These are phyloP conservation scores for Taurulus bubalis DNA, from an alignment of 2,113 vertebrate genomes.

Conservation along the genomic window DNA sequence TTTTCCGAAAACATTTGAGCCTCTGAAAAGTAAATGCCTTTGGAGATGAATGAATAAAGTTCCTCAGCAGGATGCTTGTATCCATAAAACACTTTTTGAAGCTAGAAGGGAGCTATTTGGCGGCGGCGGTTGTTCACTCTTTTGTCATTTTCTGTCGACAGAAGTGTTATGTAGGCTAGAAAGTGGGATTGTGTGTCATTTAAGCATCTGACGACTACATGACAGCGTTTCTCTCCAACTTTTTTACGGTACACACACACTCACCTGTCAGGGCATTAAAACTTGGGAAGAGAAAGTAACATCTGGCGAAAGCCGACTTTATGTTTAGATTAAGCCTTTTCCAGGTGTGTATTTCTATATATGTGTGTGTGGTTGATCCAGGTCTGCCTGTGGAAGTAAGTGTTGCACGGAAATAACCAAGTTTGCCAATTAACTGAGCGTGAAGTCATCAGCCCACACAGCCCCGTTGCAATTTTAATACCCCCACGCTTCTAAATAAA, in stretches of 20 bases:
- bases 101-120: constrained; percentile 14
- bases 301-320: constrained; percentile 21
- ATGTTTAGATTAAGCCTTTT: constrained; percentile 34
- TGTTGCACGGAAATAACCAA: constrained; percentile 58
- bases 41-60: constrained; percentile 38
- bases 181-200: constrained; percentile 11
- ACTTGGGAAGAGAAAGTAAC: constrained; percentile 17
- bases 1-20: constrained; percentile 40
- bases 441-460: constrained; percentile 66
- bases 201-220: not conserved
- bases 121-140: not conserved
- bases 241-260: not conserved
- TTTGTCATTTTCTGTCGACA: constrained; percentile 6
- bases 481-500: constrained; percentile 49
- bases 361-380: constrained; percentile 31
- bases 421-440: constrained; percentile 57
- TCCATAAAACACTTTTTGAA: constrained; percentile 50
- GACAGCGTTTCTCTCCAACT: not conserved
- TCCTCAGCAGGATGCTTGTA: constrained; percentile 37
- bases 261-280: constrained; percentile 1
- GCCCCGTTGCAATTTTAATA: constrained; percentile 37
- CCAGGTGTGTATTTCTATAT: constrained; percentile 53
- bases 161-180: not conserved
- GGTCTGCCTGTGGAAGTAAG: constrained; percentile 42
- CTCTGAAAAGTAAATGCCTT: constrained; percentile 50